These are phyloP conservation scores for Argyra leucocephala DNA, from an alignment of 2,888 invertebrate species.

Conservation along the genomic window DNA sequence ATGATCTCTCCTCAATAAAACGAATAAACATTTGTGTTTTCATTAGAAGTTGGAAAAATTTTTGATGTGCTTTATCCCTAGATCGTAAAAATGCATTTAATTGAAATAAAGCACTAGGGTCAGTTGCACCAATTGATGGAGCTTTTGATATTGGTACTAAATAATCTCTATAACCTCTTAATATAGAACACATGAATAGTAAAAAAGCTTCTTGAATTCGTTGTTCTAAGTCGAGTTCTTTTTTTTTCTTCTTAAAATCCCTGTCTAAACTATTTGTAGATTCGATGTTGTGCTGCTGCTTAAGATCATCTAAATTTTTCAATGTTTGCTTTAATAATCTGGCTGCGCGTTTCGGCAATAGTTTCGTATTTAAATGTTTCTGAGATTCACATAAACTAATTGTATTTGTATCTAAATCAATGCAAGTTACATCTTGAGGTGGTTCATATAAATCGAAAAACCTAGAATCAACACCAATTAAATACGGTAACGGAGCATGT, in stretches of 20 bases:
- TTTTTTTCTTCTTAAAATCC: conserved; percentile 70
- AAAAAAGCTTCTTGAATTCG: conserved; percentile 96
- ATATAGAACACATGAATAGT: conserved; percentile 83
- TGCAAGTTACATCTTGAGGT: conserved; percentile 92
- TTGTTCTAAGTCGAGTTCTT: conserved; percentile 77
- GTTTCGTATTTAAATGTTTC: conserved; percentile 65
- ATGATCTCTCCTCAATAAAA: conserved; percentile 97
- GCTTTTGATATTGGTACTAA: conserved; percentile 88
- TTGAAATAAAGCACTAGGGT: conserved; percentile 90
- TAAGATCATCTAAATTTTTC: conserved; percentile 60
- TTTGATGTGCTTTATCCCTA: conserved; percentile 77
- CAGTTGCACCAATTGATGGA: conserved; percentile 88
- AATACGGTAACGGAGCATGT: conserved; percentile 93
- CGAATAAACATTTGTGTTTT: conserved; percentile 95
- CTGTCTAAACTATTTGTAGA: conserved; percentile 64
- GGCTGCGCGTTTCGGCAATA: conserved; percentile 79
- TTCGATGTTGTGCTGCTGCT: conserved; percentile 45
- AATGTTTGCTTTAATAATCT: conserved; percentile 69
- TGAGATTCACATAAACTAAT: conserved; percentile 89
- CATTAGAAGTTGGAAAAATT: conserved; percentile 82
- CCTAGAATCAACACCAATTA: conserved; percentile 93
- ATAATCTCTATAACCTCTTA: conserved; percentile 81
- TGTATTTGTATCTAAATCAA: conserved; percentile 95
- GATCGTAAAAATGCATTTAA: conserved; percentile 80
- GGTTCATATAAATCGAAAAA: conserved; percentile 97